Percentiles rank a stretch among this genome's conserved stretches.
phyloP scores from a whole-genome alignment of 2,888 invertebrate species.

The Hirtodrosophila duncani region DNA sequence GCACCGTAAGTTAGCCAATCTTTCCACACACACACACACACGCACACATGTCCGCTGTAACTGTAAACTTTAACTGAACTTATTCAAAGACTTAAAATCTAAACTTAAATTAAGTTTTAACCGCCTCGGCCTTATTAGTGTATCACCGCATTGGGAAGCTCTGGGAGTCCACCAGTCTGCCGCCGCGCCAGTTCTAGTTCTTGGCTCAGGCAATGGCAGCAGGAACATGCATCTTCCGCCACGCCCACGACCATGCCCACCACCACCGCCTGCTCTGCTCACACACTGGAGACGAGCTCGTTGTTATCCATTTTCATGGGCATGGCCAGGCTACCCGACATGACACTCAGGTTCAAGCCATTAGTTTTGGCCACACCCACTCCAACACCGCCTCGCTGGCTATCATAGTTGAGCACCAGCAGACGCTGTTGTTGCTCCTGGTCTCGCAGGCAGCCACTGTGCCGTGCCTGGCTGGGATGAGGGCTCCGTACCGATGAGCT shows the following conservation, averaged over 20 bases:
- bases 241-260: conserved; percentile 26
- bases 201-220: conserved; percentile 72
- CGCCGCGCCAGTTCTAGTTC: conserved; percentile 58
- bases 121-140: conserved; percentile 32
- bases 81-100: background rate
- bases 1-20: conserved; percentile 3
- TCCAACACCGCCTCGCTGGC: conserved; percentile 58
- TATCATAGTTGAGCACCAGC: conserved; percentile 63
- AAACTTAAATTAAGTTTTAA: conserved; percentile 1
- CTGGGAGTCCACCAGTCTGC: conserved; percentile 62
- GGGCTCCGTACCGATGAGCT: conserved; percentile 59
- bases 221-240: conserved; percentile 57
- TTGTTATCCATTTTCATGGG: too few relatives aligned
- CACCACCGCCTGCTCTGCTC: conserved; percentile 65
- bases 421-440: conserved; percentile 53
- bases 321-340: conserved; percentile 14
- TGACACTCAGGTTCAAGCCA: conserved; percentile 37
- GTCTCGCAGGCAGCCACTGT: conserved; percentile 49
- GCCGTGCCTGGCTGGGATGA: conserved; percentile 37
- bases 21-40: background rate
- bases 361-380: conserved; percentile 60
- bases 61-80: too few relatives aligned
- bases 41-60: too few relatives aligned
- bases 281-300: conserved; percentile 67
- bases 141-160: conserved; percentile 38